Conservation (phyloP, 2,888 invertebrate species). For the Napeogenes inachia region DNA sequence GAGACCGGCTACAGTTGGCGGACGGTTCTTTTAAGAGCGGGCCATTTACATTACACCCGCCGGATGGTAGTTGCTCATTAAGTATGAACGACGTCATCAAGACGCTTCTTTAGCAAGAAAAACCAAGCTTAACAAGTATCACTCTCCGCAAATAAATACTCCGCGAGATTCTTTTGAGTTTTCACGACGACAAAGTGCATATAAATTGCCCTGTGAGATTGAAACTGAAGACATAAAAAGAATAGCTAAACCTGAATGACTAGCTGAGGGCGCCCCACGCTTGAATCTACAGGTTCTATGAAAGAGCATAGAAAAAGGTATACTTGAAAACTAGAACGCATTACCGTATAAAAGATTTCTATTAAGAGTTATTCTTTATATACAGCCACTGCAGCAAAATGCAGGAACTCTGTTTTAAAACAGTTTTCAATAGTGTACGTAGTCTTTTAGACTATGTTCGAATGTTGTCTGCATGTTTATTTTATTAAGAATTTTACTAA, state of each 20-base stretch:
- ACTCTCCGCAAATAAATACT: conserved; percentile 65
- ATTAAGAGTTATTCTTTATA: conserved; percentile 16
- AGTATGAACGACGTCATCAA: conserved; percentile 76
- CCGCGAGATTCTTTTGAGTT: conserved; percentile 62
- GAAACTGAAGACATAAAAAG: conserved; percentile 67
- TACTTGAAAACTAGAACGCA: conserved; percentile 29
- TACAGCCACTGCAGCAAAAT: background rate
- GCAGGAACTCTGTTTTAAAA: too few relatives aligned
- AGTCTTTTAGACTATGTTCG: too few relatives aligned
- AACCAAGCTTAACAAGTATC: conserved; percentile 66
- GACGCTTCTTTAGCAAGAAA: conserved; percentile 71
- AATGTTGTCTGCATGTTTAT: too few relatives aligned
- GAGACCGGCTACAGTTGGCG: conserved; percentile 59
- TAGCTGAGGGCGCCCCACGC: conserved; percentile 54
- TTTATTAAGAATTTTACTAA: too few relatives aligned
- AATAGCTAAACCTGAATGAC: conserved; percentile 51
- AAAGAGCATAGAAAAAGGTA: conserved; percentile 40
- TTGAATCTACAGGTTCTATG: conserved; percentile 47
- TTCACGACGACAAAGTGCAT: conserved; percentile 72
- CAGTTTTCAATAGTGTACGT: too few relatives aligned
- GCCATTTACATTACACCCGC: conserved; percentile 70
- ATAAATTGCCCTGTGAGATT: conserved; percentile 72
- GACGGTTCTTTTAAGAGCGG: conserved; percentile 62
- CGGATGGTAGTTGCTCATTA: conserved; percentile 75
- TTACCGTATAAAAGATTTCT: conserved; percentile 31